Base-by-base conservation (phyloP, 2,113 vertebrate genomes). In the Cynocephalus volans region DNA sequence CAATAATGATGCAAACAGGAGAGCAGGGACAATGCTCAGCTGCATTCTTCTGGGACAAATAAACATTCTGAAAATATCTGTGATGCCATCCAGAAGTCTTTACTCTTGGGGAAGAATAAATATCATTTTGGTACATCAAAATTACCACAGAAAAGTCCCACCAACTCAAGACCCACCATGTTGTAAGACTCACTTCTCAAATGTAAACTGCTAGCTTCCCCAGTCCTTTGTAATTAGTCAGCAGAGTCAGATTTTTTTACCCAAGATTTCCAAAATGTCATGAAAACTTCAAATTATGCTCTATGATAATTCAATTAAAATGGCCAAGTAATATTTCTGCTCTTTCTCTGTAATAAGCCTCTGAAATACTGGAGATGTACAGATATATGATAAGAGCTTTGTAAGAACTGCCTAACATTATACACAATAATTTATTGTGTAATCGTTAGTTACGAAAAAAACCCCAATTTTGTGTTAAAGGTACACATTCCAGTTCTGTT, bases 351-450 rank as follows among this genome's bases (percentile, higher is more conserved):
- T 65, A 80, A 14, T 77, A 93, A 50, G 24, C 73, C 18, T 50
- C 64, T 95, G 77, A 88, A 91, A 93, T 60, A 70, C 24, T 56
- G 10, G n/a, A 96, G 48, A 79, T 52, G 48, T 50, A 56, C 23
- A 86, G 19, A 62, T 82, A 70, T 13, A 65, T 8, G 24, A 48
- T 84, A 79, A 88, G 15, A 19, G 28, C 48, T 93, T 96, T 15
- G 33, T n/a, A 80, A 58, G 76, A 82, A 69, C 21, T 14, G 76
- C 21, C 10, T 26, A 73, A 45, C 33, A 65, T 36, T 72, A 60
- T 62, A 93, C 10, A 70, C 14, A 85, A 72, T 60, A 79, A 41
- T 58, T 54, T 56, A 62, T 11, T 24, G 23, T 60, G 28, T 23
- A 33, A 90, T 45, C 41, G 87, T 76, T 50, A 79, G 23, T 96